Evolutionary conservation across 2,113 vertebrate species (phyloP), one percentile per base, ranked within the genome.

Genomic region (Hippoglossus stenolepis): DNA sequence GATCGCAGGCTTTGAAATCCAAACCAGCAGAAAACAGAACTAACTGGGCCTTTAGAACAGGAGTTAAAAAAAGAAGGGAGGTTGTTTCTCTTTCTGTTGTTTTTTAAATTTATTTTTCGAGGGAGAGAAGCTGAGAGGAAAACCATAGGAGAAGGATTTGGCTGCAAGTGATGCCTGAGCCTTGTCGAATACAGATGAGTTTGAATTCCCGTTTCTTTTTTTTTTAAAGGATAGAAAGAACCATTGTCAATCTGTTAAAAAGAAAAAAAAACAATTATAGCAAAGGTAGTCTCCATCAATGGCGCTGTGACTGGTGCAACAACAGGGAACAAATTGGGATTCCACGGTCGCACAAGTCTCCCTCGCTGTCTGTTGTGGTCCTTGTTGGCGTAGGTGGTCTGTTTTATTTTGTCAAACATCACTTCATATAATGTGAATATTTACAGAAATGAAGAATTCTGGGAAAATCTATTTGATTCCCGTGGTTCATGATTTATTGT

Each of bases 311-410:
- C 88, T 79, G 84, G 68, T 62, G 70, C 71, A 76, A 86, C 88
- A 88, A 86, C 59, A 26, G 57, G 31, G 61, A 74, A 87, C 87
- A 88, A 90, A 91, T 91, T 90, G 81, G 58, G 80, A 91, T 92
- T 91, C 85, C 78, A 83, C 58, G 62, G 85, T 70, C 18, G 70
- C 90, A 82, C 87, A 73, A 83, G 80, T 53, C 83, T 73, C 56
- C 54, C 54, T 57, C 21, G n/a, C 54, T 24, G n/a, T 53, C 15
- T 64, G 65, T 82, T 75, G 75, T 70, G 23, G 28, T 66, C 43
- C 47, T 47, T 51, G 58, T 65, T 84, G 73, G 70, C 17, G 31
- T 56, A 67, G 57, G 65, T 67, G 73, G 70, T 64, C 51, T 35
- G 26, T 62, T 77, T 77, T 57, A 54, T n/a, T n/a, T 54, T 54